These are phyloP conservation scores for Dipodomys merriami DNA, from an alignment of 2,113 vertebrate genomes.

Conservation along the genomic window DNA sequence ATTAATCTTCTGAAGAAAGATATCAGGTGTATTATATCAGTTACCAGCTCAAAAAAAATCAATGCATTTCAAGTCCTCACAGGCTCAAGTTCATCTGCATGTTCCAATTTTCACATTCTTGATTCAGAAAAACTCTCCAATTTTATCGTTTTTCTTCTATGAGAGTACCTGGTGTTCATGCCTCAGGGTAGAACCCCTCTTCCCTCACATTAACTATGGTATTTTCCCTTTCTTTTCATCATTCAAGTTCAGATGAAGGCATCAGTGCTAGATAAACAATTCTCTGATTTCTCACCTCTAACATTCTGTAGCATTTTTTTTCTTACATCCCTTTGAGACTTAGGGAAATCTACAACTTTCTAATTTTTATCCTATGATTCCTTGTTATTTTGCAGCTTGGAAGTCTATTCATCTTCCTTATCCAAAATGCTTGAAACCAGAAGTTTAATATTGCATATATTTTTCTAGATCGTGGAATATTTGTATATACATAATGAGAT, in stretches of 20 bases:
- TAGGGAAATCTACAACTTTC: constrained; percentile 16
- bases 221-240: not conserved
- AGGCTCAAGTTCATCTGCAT: not conserved
- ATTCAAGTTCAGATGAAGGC: not conserved
- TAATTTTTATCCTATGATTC: not conserved
- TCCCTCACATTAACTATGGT: not conserved
- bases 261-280: not conserved
- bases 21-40: not conserved
- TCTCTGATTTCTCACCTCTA: not conserved
- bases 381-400: not conserved
- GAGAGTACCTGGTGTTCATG: not conserved
- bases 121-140: not conserved
- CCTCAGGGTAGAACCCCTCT: not conserved
- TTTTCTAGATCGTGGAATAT: not conserved
- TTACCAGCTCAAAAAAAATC: not conserved
- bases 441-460: not conserved
- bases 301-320: not conserved
- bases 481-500: not conserved
- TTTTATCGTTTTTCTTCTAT: not conserved
- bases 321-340: not conserved
- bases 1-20: not conserved
- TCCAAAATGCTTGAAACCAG: not conserved
- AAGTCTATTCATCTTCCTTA: not conserved
- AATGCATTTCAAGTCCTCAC: not conserved
- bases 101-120: not conserved